Conservation (phyloP, 2,888 invertebrate genomes). For the Cremastinae sp. region DNA sequence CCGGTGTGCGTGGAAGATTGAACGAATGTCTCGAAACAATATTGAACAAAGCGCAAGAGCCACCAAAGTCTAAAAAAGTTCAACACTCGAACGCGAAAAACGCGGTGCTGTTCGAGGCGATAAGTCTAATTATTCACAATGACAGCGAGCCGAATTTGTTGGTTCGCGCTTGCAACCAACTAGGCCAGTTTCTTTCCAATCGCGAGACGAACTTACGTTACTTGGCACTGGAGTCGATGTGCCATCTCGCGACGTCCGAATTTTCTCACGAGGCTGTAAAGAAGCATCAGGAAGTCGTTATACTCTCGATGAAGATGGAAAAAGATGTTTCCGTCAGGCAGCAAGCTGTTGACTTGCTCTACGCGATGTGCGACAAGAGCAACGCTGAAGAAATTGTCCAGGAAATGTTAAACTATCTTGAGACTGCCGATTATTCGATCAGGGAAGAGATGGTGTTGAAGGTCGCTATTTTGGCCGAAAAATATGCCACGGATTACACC, state of each 20-base stretch:
- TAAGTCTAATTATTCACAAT: conserved; percentile 99
- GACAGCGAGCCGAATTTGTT: conserved; percentile 98
- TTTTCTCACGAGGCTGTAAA: conserved; percentile 99
- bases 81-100: conserved; percentile 99
- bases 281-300: conserved; percentile 99
- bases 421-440: conserved; percentile 99
- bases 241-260: conserved; percentile 98
- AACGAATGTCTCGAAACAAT: conserved; percentile 99
- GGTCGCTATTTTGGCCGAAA: conserved; percentile 99
- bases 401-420: conserved; percentile 99
- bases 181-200: conserved; percentile 98
- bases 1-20: conserved; percentile 96
- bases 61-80: conserved; percentile 99
- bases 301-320: conserved; percentile 99
- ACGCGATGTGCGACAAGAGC: conserved; percentile 99
- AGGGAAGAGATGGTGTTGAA: conserved; percentile 99
- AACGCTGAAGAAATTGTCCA: conserved; percentile 99
- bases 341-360: conserved; percentile 98
- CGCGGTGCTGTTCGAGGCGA: conserved; percentile 99
- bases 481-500: conserved; percentile 99
- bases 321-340: conserved; percentile 99
- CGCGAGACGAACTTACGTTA: conserved; percentile 99
- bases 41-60: conserved; percentile 99
- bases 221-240: conserved; percentile 99
- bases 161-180: conserved; percentile 98